Conservation (phyloP, 2,113 vertebrate species). For the Eubucco bourcierii region DNA sequence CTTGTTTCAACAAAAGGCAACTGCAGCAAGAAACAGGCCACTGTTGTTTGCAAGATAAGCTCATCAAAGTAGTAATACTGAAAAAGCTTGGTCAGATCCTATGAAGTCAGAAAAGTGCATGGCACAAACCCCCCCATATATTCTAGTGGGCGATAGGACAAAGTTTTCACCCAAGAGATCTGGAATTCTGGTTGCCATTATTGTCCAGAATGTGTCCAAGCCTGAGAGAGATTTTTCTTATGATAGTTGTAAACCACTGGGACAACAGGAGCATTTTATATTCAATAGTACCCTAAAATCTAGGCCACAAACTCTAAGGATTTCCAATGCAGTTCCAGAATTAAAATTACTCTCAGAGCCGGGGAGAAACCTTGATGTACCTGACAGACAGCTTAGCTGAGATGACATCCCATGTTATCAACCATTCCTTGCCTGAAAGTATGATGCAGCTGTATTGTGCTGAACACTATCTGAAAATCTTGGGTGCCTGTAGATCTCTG, state of each 20-base stretch:
- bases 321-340: not conserved
- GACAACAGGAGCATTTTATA: not conserved
- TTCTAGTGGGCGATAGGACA: not conserved
- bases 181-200: not conserved
- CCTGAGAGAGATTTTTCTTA: rapidly evolving
- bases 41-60: not conserved
- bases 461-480: constrained; percentile 9
- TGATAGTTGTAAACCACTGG: not conserved
- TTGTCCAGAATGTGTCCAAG: not conserved
- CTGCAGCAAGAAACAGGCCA: not conserved
- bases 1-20: not conserved
- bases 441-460: not conserved
- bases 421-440: constrained; percentile 17
- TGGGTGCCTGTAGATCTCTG: constrained; percentile 15
- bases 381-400: not conserved
- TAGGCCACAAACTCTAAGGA: not conserved
- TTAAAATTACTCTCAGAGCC: not conserved
- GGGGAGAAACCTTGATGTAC: not conserved
- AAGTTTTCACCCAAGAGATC: not conserved
- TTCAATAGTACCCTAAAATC: not conserved
- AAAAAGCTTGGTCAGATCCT: not conserved
- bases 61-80: not conserved
- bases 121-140: not conserved
- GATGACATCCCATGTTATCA: not conserved
- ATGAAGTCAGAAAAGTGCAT: not conserved